Base-by-base conservation (phyloP, 2,888 invertebrate species). In the Caradrina clavipalpis region DNA sequence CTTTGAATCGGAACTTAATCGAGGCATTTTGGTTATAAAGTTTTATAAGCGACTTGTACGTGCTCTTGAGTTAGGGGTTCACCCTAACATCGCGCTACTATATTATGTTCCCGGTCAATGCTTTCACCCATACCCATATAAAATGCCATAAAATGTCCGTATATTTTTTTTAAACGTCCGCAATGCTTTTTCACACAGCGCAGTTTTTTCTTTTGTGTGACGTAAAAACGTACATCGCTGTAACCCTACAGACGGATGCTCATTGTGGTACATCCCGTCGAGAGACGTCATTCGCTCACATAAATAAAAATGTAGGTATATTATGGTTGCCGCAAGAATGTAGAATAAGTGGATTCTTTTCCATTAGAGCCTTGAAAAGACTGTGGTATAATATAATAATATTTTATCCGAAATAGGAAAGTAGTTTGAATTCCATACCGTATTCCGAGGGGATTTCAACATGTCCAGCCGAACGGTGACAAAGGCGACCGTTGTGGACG, bases 401-500 rank as follows among this genome's bases (percentile, higher is more conserved):
- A 53, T 53, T 53, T 53, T 22, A 53, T 53, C 13, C 53, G 53
- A 22, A 53, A 53, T 22, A 53, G 22, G 22, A 53, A 53, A 53
- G 53, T 53, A 13, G 53, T 15, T 7, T 7, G 2, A 53, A 53
- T 22, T 53, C 53, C 21, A 53, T 53, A 22, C 15, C 45, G 61
- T 55, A 78, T 83, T 80, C 57, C 70, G 35, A 54, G 21, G 69
- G 66, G 56, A 66, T 73, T 39, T 63, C 68, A 31, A 63, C 69
- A 59, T 62, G 66, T 72, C 60, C 73, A 78, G 69, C 70, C 73
- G 65, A 39, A 45, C 51, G 49, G 62, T 79, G 80, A 86, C 85
- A 86, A 82, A 83, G 60, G 42, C 53, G 49, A 76, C 65, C 73
- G 71, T 75, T 71, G 68, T 81, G 80, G 83, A 83, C 73, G 70